Conservation (phyloP, 2,113 vertebrate species). For the Opisthocomus hoazin region DNA sequence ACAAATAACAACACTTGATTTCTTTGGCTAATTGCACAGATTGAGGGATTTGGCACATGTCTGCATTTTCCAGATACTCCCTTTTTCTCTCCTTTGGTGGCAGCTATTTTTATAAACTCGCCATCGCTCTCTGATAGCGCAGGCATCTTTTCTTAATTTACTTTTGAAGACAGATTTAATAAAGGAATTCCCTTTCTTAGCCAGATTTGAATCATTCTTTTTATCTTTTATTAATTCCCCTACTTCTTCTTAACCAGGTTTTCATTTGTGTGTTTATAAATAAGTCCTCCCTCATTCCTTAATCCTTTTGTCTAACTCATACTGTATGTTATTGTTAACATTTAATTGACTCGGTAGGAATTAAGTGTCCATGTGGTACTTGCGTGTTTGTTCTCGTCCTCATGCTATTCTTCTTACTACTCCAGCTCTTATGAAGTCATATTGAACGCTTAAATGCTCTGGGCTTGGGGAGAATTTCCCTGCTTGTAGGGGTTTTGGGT, state of each 20-base stretch:
- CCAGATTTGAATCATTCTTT: constrained; percentile 22
- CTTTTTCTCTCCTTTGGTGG: neutral
- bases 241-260: constrained; percentile 44
- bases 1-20: constrained; percentile 43
- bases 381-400: neutral
- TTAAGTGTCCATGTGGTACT: neutral
- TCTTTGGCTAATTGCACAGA: constrained; percentile 58
- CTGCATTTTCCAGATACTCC: constrained; percentile 48
- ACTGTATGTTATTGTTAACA: constrained; percentile 30
- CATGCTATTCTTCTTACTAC: neutral
- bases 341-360: constrained; percentile 50
- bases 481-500: neutral
- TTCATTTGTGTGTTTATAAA: constrained; percentile 22
- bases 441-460: neutral
- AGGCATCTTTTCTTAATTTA: constrained; percentile 52
- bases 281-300: constrained; percentile 20
- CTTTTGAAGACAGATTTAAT: constrained; percentile 60
- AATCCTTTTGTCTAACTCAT: constrained; percentile 52
- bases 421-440: neutral
- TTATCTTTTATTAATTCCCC: constrained; percentile 50
- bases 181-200: constrained; percentile 59
- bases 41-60: constrained; percentile 51
- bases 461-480: neutral
- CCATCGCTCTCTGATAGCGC: constrained; percentile 1
- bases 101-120: constrained; percentile 52